Evolutionary conservation across 2,888 invertebrate species (phyloP).

Genomic region (Didymodactylos carnosus): DNA sequence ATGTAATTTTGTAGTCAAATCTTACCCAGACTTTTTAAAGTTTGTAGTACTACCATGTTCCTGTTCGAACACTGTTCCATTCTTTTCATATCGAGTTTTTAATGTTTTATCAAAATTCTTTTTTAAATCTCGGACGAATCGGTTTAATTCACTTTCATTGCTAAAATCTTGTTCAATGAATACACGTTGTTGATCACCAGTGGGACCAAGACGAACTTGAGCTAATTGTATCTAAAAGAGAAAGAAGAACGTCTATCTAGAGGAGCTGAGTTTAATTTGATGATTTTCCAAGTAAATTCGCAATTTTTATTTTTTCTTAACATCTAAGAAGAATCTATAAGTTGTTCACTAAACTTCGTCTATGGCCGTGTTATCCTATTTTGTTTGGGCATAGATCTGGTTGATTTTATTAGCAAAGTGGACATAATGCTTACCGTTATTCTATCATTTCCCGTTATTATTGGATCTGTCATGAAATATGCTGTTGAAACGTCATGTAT

Average conservation of each 20-base stretch:
- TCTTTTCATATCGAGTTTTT: background rate
- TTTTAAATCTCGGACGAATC: constrained; percentile 9
- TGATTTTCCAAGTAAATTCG: too few species aligned
- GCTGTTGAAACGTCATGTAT: background rate
- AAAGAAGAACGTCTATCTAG: background rate
- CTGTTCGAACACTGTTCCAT: background rate
- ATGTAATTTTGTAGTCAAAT: background rate
- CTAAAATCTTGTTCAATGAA: constrained; percentile 13
- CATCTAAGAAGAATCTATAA: too few species aligned
- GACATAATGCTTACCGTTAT: background rate
- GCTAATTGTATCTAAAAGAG: constrained; percentile 8
- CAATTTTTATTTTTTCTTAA: background rate
- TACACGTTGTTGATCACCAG: constrained; percentile 13
- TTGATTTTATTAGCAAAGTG: too few species aligned
- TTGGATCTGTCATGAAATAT: background rate
- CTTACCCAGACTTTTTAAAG: background rate
- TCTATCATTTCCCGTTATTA: background rate
- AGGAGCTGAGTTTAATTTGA: too few species aligned
- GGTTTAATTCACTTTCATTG: constrained; percentile 9
- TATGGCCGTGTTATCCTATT: too few species aligned
- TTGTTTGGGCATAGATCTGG: too few species aligned
- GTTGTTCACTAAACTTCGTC: too few species aligned
- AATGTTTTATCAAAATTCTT: constrained; percentile 10
- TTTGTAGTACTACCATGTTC: background rate
- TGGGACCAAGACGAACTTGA: constrained; percentile 6